These are phyloP conservation scores for Momotus momota DNA, from an alignment of 2,797 vertebrate species.

Conservation along the genomic window DNA sequence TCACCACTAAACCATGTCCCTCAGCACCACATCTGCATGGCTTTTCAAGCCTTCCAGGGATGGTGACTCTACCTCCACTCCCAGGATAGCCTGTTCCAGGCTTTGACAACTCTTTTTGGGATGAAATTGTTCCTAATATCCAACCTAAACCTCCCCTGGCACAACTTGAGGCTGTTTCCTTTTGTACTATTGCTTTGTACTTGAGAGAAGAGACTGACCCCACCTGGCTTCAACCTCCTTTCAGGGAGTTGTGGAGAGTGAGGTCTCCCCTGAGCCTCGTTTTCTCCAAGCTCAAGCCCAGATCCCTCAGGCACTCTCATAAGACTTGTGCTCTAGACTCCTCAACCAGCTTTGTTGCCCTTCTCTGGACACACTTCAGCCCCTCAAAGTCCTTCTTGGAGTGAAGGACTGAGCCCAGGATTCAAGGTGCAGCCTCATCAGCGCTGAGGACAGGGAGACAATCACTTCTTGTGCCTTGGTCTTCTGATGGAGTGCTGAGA, in stretches of 20 bases:
- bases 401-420: not conserved
- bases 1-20: not conserved
- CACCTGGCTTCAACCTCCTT: not conserved
- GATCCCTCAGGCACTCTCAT: not conserved
- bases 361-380: not conserved
- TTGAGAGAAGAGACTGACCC: too few species aligned
- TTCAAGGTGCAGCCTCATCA: not conserved
- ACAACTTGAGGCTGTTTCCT: not conserved
- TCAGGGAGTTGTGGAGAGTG: not conserved
- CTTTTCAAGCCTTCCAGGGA: not conserved
- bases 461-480: not conserved
- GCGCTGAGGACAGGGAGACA: not conserved
- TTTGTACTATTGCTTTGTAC: not conserved
- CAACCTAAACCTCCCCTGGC: not conserved
- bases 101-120: not conserved
- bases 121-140: not conserved
- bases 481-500: not conserved
- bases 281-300: not conserved
- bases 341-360: not conserved
- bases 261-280: not conserved
- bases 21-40: not conserved
- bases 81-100: not conserved
- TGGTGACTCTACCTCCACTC: not conserved
- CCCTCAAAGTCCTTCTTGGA: not conserved
- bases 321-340: not conserved